A percentile compares a stretch with the other conserved stretches of the same genome.
These are phyloP conservation scores for Drosophila virilis DNA, from an alignment of 1,140 invertebrate genomes.

Conservation along the genomic window DNA sequence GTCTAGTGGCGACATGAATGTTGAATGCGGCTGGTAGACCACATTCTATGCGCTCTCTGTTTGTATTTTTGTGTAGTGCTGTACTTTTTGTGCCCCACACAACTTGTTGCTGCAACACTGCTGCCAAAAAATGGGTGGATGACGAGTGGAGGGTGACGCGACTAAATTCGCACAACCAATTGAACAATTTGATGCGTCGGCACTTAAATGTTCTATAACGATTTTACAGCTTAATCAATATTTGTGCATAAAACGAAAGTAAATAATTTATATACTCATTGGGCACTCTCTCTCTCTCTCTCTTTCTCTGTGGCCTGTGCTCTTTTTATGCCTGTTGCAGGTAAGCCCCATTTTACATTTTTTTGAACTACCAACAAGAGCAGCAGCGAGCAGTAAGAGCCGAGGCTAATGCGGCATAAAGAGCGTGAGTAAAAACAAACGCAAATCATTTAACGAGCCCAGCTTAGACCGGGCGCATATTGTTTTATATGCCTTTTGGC, in stretches of 20 bases:
- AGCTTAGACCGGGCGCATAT: constrained; percentile 74
- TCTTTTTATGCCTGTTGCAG: constrained; percentile 69
- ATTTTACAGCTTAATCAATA: constrained; percentile 80
- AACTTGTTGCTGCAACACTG: constrained; percentile 72
- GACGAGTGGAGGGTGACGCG: neutral
- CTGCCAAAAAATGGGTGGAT: constrained; percentile 29
- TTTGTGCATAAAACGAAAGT: constrained; percentile 67
- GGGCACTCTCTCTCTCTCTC: constrained; percentile 20
- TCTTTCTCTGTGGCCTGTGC: neutral
- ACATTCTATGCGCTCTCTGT: constrained; percentile 57
- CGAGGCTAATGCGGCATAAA: constrained; percentile 67
- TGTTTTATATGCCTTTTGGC: constrained; percentile 72
- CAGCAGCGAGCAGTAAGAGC: constrained; percentile 21
- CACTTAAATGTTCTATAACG: constrained; percentile 44
- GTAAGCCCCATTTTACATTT: constrained; percentile 75
- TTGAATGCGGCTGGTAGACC: constrained; percentile 50
- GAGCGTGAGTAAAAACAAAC: constrained; percentile 61
- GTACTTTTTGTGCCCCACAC: constrained; percentile 55
- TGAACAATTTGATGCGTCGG: constrained; percentile 58
- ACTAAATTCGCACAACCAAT: constrained; percentile 44
- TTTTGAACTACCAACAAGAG: constrained; percentile 51
- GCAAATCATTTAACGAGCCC: constrained; percentile 81
- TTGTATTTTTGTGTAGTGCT: constrained; percentile 65
- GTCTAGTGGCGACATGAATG: constrained; percentile 45
- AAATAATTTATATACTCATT: constrained; percentile 48